These are phyloP conservation scores for Falco concolor DNA, from an alignment of 2,797 vertebrate genomes.

Conservation along the genomic window DNA sequence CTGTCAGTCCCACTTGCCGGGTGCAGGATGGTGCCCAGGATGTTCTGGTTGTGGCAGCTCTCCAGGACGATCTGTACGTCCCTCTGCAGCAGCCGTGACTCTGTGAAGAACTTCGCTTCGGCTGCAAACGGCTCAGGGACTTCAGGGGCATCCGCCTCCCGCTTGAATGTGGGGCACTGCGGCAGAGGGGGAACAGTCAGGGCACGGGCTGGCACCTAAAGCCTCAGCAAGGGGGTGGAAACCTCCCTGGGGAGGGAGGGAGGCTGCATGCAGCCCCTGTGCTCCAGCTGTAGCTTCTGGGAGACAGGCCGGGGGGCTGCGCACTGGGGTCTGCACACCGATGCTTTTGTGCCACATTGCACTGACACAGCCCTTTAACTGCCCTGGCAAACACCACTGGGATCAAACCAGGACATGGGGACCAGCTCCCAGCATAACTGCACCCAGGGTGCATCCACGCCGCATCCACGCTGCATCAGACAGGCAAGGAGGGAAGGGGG, in stretches of 20 bases:
- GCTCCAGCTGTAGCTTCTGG: neutral
- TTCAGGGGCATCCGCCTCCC: constrained; percentile 88
- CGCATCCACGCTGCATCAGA: no score
- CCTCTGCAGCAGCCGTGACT: constrained; percentile 92
- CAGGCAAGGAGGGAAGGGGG: no score
- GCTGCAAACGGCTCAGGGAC: constrained; percentile 89
- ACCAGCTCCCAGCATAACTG: neutral
- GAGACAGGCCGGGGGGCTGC: neutral
- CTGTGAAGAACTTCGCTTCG: constrained; percentile 97
- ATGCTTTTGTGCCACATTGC: accelerated
- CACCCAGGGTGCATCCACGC: no score
- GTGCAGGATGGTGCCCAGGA: constrained; percentile 94
- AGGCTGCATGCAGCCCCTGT: accelerated
- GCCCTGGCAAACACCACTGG: accelerated
- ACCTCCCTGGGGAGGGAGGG: neutral
- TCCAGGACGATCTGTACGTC: constrained; percentile 97
- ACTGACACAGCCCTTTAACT: neutral
- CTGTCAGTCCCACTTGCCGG: constrained; percentile 73
- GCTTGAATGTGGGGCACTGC: constrained; percentile 91
- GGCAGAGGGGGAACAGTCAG: neutral
- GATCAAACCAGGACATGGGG: neutral
- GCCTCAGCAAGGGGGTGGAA: accelerated
- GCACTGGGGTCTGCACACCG: accelerated
- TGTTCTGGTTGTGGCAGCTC: constrained; percentile 95
- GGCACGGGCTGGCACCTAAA: accelerated